Percentiles rank a stretch among this genome's conserved stretches.
Conservation (phyloP, 2,113 vertebrate species). For the Anser brachyrhynchus region DNA sequence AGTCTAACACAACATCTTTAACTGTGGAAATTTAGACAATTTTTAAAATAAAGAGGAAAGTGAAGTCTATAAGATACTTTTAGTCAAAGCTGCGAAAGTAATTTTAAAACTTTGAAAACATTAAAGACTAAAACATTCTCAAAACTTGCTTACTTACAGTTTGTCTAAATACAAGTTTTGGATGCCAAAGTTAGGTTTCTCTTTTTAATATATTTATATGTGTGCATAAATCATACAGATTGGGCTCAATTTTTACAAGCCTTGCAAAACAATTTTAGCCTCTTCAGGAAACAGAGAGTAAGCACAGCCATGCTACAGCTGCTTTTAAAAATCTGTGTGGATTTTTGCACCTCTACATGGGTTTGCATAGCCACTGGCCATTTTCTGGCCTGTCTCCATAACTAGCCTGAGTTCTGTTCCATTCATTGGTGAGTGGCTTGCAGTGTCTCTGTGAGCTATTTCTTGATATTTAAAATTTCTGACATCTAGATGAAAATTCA, state of each 20-base stretch:
- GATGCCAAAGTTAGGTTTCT: background rate
- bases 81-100: background rate
- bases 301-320: background rate
- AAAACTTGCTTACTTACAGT: background rate
- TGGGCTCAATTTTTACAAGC: background rate
- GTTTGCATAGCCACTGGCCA: background rate
- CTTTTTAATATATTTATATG: background rate
- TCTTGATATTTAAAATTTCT: background rate
- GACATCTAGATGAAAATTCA: background rate
- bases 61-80: background rate
- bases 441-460: background rate
- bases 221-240: background rate
- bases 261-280: background rate
- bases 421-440: accelerated
- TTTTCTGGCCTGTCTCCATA: background rate
- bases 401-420: background rate
- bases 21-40: background rate
- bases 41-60: background rate
- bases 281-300: background rate
- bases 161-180: background rate
- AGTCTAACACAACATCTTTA: background rate
- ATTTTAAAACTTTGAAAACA: background rate
- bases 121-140: background rate
- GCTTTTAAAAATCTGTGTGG: background rate
- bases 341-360: background rate